These are phyloP conservation scores for Mellilla xanthometata DNA, from an alignment of 2,888 invertebrate species.

Conservation along the genomic window DNA sequence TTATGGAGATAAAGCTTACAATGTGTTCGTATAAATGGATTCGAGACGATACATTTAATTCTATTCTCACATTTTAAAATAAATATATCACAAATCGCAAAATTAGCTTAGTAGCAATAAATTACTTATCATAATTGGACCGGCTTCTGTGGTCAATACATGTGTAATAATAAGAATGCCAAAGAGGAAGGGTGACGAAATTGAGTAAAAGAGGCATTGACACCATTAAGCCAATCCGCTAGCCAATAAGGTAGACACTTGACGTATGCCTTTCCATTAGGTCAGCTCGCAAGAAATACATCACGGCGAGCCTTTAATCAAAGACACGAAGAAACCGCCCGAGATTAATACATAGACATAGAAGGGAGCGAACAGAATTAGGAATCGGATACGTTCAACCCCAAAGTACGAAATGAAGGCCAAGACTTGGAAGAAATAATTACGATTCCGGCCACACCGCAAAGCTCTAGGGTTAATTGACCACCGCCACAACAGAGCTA, in stretches of 20 bases:
- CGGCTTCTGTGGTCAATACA: conserved; percentile 9
- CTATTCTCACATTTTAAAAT: conserved; percentile 31
- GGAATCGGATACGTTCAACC: conserved; percentile 48
- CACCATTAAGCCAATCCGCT: conserved; percentile 72
- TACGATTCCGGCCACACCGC: conserved; percentile 31
- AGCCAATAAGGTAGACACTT: conserved; percentile 79
- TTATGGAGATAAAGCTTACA: conserved; percentile 46
- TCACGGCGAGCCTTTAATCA: conserved; percentile 77
- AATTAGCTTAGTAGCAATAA: conserved; percentile 21
- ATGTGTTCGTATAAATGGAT: conserved; percentile 41
- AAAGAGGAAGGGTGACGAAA: conserved; percentile 50
- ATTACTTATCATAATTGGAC: conserved; percentile 28
- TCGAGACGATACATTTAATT: conserved; percentile 30
- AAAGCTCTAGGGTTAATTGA: conserved; percentile 23
- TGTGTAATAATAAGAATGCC: neutral
- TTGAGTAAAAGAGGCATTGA: conserved; percentile 58
- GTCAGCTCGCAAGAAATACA: conserved; percentile 77
- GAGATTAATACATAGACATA: conserved; percentile 75
- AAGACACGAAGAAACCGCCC: conserved; percentile 68
- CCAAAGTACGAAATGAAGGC: conserved; percentile 48
- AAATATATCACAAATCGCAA: conserved; percentile 21
- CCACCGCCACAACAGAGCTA: conserved; percentile 18
- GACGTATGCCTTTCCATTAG: conserved; percentile 80
- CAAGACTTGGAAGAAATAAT: conserved; percentile 36
- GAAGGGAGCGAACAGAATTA: conserved; percentile 54